A percentile compares a stretch with the other conserved stretches of the same genome.
These are phyloP conservation scores for Zonotrichia leucophrys DNA, from an alignment of 2,113 vertebrate species.

Conservation along the genomic window DNA sequence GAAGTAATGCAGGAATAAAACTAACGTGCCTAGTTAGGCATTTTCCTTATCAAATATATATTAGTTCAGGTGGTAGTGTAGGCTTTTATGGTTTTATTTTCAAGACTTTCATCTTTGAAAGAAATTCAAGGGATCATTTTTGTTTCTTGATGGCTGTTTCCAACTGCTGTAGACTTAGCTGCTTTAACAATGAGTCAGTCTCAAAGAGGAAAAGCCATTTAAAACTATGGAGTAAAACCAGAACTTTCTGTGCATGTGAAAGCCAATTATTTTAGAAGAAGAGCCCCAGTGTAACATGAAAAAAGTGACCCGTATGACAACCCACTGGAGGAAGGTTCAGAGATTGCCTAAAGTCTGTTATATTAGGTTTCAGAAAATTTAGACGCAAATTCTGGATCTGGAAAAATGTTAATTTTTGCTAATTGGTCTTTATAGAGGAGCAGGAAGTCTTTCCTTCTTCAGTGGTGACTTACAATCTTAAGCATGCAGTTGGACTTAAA, in stretches of 20 bases:
- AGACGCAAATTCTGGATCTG: neutral
- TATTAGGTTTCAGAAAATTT: neutral
- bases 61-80: neutral
- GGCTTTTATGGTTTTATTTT: neutral
- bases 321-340: neutral
- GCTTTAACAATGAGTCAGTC: conserved; percentile 18
- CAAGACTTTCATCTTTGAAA: neutral
- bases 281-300: neutral
- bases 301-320: neutral
- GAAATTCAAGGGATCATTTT: neutral
- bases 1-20: neutral
- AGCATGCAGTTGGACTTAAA: neutral
- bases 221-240: neutral
- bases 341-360: neutral
- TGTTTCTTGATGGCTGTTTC: conserved; percentile 22
- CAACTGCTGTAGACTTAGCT: neutral
- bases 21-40: neutral
- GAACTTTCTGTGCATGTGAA: neutral
- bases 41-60: neutral
- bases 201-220: conserved; percentile 20
- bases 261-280: conserved; percentile 17
- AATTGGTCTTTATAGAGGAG: neutral
- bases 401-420: neutral
- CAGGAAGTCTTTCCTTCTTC: neutral
- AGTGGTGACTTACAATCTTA: neutral